Base-by-base conservation (phyloP, 2,797 vertebrate genomes). In the Rhinella marina region DNA sequence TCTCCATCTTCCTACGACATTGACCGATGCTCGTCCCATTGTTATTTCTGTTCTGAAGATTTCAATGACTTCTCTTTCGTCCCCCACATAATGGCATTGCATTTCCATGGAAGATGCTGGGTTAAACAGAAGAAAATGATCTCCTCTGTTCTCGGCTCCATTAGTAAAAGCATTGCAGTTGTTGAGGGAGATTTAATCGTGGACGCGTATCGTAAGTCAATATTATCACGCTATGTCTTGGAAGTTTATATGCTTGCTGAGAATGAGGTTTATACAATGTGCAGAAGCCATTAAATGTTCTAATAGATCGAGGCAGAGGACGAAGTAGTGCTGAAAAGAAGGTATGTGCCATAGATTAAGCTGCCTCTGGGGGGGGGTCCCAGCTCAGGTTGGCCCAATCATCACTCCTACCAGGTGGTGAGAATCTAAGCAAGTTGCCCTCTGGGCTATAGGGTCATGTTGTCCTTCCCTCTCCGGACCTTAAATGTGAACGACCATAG, bases 231-330 rank as follows among this genome's bases (percentile, higher is more conserved):
- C 82, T 29, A 32, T 73, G 25, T 32, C 64, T 72, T n/a, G 27
- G 82, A 73, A 59, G 82, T 84, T 84, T 84, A 84, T 84, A 61
- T 17, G 68, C 62, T 27, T 32, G 11, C 61, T 9, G 84, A 52
- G 59, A 66, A 52, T 64, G n/a, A 52, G 75, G 23, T 54, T 85
- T 64, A 78, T 85, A 50, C 57, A 75, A 61, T 75, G 68, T 59
- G 82, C 70, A 75, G 27, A 48, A 84, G 54, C 19, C 70, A 48
- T 61, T 48, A 75, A 29, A 41, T 14, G 19, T 59, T 54, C 70
- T 41, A 59, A 48, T 81, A 56, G 64, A 83, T 56, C 29, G 27
- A 50, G 32, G 8, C 68, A 72, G 17, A 72, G 16, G 41, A 17
- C 9, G 41, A 16, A 48, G 32, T 27, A 10, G 5, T 4, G 66